Evolutionary conservation across 1,140 invertebrate genomes (phyloP), one percentile per base, ranked within the genome.

Genomic region (Prorops nasuta): DNA sequence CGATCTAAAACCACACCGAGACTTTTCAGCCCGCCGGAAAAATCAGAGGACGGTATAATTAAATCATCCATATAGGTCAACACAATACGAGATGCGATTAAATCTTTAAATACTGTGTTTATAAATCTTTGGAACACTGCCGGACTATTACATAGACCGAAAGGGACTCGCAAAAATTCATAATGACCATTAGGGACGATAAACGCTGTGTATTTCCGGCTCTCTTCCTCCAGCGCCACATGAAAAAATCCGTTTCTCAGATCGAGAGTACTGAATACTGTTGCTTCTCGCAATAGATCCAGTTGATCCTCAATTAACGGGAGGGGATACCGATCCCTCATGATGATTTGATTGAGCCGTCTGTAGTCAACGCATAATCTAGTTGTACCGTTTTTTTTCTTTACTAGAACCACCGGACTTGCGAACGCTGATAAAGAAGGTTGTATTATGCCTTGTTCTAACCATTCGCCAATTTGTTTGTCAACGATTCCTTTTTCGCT

Each of bases 51-150:
- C 0, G 34, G 21, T 4, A 49, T 17, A 8, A 39, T 38, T 17
- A 46, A 14, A 31, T 46, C 35, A 19, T 46, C 35, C 10, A 38
- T 1, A 19, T 38, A 46, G 1, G 9, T 31, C 9, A 46, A 22
- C n/a, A 38, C 35, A 8, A 19, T 22, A 17, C 24, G n/a, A n/a
- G n/a, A n/a, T n/a, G n/a, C n/a, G n/a, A n/a, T n/a, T n/a, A n/a
- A n/a, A n/a, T n/a, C n/a, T n/a, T n/a, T n/a, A n/a, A n/a, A n/a
- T n/a, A n/a, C n/a, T n/a, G n/a, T n/a, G n/a, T n/a, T n/a, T n/a
- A n/a, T n/a, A n/a, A n/a, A 57, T 21, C 38, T 46, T 15, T 57
- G 55, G 22, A 57, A 57, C 17, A 49, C 32, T 0, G 42, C 19
- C 3, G 54, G 41, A n/a, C n/a, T n/a, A 14, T 51, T 42, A 32